phyloP scores from a whole-genome alignment of 1,140 invertebrate species.

The Zeugodacus cucurbitae region DNA sequence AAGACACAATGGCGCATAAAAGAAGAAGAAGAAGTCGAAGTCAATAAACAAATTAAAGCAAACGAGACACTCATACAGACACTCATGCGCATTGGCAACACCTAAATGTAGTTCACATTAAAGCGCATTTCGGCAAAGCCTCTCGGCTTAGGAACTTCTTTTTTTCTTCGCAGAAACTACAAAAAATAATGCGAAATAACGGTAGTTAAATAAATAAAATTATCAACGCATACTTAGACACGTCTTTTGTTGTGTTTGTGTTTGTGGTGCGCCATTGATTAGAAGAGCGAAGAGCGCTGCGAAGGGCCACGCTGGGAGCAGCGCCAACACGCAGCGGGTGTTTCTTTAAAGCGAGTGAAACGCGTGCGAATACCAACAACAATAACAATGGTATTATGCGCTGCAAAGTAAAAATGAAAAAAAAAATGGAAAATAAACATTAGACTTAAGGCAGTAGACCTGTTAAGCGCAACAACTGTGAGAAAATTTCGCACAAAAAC shows the following conservation, averaged over 20 bases:
- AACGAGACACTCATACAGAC: neutral
- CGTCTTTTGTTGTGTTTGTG: neutral
- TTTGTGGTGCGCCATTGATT: neutral
- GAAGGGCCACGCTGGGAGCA: neutral
- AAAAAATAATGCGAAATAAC: neutral
- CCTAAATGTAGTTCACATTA: neutral
- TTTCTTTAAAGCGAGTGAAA: neutral
- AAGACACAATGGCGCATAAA: constrained; percentile 1
- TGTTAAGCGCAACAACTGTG: constrained; percentile 2
- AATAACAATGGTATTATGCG: neutral
- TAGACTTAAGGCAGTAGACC: neutral
- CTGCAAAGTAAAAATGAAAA: neutral
- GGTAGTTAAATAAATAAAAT: neutral
- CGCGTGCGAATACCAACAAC: neutral
- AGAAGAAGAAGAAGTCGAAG: neutral
- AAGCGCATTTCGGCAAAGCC: neutral
- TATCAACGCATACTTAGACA: neutral
- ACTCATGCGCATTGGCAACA: neutral
- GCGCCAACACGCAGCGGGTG: neutral
- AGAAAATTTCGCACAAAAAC: neutral
- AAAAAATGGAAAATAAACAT: neutral
- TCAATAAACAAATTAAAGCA: constrained; percentile 28
- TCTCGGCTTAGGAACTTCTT: neutral
- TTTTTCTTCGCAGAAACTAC: neutral
- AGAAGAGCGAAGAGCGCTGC: neutral